A percentile compares a stretch with the other conserved stretches of the same genome.
Conservation (phyloP, 2,888 invertebrate genomes). For the Tetragonisca angustula region DNA sequence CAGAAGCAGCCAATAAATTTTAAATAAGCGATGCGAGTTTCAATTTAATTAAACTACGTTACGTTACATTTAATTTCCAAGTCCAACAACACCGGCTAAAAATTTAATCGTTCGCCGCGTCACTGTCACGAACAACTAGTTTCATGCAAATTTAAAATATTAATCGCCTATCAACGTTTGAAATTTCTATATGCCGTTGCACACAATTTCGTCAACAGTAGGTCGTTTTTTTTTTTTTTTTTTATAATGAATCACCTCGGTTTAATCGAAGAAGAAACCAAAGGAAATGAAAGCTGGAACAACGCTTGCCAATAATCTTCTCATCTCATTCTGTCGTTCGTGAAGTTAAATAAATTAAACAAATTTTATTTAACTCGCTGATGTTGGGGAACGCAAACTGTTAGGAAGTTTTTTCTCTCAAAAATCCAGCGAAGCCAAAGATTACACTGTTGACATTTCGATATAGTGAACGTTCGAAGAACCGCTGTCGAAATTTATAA, state of each 20-base stretch:
- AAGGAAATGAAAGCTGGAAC: neutral
- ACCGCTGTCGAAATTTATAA: too few relatives aligned
- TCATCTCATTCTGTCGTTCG: neutral
- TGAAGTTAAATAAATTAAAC: neutral
- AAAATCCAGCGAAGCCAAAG: too few relatives aligned
- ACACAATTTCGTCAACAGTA: neutral
- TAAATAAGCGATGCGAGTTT: neutral
- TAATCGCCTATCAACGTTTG: neutral
- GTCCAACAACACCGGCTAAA: neutral
- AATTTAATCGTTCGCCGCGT: neutral
- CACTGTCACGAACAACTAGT: neutral
- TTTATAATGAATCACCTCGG: neutral
- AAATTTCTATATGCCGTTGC: too few relatives aligned
- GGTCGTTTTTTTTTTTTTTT: neutral
- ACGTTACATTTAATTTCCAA: neutral
- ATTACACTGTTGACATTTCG: too few relatives aligned
- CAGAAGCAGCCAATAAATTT: neutral
- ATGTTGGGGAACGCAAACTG: too few relatives aligned
- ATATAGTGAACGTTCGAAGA: too few relatives aligned
- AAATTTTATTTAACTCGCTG: too few relatives aligned
- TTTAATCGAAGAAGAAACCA: neutral
- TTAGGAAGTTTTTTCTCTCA: too few relatives aligned
- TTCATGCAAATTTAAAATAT: neutral
- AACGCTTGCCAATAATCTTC: neutral
- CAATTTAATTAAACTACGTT: neutral